Conservation (phyloP, 2,888 invertebrate species). For the Drosophila neoperkinsi region DNA sequence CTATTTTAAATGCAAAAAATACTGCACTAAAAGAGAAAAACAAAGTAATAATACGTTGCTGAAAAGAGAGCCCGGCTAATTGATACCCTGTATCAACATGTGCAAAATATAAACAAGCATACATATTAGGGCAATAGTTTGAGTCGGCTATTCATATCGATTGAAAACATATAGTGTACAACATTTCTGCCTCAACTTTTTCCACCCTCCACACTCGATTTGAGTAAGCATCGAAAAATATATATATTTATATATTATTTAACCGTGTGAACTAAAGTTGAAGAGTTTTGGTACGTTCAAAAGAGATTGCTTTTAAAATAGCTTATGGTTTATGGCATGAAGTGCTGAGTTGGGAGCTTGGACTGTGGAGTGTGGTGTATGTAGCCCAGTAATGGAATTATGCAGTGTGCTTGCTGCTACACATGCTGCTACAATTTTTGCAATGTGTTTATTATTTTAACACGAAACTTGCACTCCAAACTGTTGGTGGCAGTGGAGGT, state of each 20-base stretch:
- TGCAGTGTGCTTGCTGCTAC: conserved; percentile 44
- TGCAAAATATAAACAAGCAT: not conserved
- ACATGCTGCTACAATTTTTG: conserved; percentile 73
- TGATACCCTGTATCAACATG: conserved; percentile 12
- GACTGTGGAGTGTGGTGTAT: conserved; percentile 18
- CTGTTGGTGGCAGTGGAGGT: conserved; percentile 14
- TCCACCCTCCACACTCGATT: too few species aligned
- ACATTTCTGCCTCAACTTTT: not conserved
- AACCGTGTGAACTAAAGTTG: conserved; percentile 57
- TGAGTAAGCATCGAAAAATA: not conserved
- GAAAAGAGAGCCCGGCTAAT: not conserved
- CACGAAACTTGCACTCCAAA: conserved; percentile 75
- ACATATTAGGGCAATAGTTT: not conserved
- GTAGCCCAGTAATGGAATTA: conserved; percentile 72
- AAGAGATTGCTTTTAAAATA: conserved; percentile 75
- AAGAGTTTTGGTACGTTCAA: conserved; percentile 33
- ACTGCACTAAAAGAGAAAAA: conserved; percentile 13
- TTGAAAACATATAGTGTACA: not conserved
- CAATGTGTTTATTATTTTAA: conserved; percentile 81
- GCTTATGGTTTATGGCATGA: conserved; percentile 57
- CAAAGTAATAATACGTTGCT: not conserved
- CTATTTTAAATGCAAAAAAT: conserved; percentile 72
- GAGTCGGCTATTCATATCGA: not conserved
- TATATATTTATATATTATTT: conserved; percentile 20
- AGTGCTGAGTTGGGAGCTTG: not conserved